Conservation (phyloP, 1,140 invertebrate genomes). For the Meloidogyne exigua region DNA sequence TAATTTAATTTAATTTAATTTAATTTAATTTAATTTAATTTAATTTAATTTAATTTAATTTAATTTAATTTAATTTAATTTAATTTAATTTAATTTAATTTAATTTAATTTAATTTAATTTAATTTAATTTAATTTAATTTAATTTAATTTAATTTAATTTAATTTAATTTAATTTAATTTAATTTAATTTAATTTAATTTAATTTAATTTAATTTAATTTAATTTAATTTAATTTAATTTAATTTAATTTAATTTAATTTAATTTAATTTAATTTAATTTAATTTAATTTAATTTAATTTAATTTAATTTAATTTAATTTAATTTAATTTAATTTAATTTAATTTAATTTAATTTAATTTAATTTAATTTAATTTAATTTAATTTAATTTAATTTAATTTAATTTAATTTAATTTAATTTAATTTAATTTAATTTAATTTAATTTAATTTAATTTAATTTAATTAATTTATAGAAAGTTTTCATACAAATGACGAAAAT, state of each 20-base stretch:
- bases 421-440: background rate
- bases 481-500: constrained; percentile 14
- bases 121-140: constrained; percentile 3
- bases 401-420: constrained; percentile 3
- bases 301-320: background rate
- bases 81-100: constrained; percentile 8
- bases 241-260: too few species aligned
- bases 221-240: constrained; percentile 8
- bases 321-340: constrained; percentile 5
- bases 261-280: constrained; percentile 3
- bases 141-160: background rate
- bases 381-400: too few species aligned
- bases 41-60: constrained; percentile 5
- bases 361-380: constrained; percentile 8
- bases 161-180: background rate
- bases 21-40: background rate
- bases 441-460: background rate
- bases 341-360: background rate
- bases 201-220: background rate
- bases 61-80: background rate
- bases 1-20: background rate
- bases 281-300: background rate
- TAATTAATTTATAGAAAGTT: constrained; percentile 28
- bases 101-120: too few species aligned
- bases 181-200: constrained; percentile 5